phyloP scores from a whole-genome alignment of 2,113 vertebrate genomes.

The Puma concolor region DNA sequence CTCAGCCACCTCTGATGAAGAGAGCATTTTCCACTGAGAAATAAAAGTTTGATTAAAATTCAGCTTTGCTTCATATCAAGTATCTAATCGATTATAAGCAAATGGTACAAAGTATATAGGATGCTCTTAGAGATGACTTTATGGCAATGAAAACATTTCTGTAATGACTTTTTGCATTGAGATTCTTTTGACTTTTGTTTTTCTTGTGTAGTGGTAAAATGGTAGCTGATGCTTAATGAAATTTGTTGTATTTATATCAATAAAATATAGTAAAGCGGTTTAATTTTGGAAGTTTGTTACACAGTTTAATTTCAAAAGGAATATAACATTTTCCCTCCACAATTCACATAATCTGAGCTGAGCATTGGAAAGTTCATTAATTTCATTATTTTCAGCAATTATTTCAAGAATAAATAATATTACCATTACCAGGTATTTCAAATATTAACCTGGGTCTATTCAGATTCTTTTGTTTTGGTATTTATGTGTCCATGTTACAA shows the following conservation, averaged over 20 bases:
- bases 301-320: constrained; percentile 28
- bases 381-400: constrained; percentile 45
- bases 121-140: background rate
- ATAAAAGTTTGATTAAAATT: constrained; percentile 78
- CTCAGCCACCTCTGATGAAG: constrained; percentile 96
- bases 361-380: background rate
- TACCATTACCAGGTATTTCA: constrained; percentile 32
- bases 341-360: background rate
- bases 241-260: constrained; percentile 62
- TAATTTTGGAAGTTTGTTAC: constrained; percentile 56
- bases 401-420: background rate
- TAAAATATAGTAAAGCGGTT: constrained; percentile 57
- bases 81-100: constrained; percentile 45
- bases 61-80: constrained; percentile 28
- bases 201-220: constrained; percentile 39
- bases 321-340: background rate
- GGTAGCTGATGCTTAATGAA: constrained; percentile 21
- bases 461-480: background rate
- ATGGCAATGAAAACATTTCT: constrained; percentile 49
- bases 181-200: constrained; percentile 58
- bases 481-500: background rate
- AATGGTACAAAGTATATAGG: constrained; percentile 37
- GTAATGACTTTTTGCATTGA: constrained; percentile 43
- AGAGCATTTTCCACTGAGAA: constrained; percentile 99
- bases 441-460: background rate